phyloP scores from a whole-genome alignment of 1,140 invertebrate genomes.

The Trinorchestia longiramus region DNA sequence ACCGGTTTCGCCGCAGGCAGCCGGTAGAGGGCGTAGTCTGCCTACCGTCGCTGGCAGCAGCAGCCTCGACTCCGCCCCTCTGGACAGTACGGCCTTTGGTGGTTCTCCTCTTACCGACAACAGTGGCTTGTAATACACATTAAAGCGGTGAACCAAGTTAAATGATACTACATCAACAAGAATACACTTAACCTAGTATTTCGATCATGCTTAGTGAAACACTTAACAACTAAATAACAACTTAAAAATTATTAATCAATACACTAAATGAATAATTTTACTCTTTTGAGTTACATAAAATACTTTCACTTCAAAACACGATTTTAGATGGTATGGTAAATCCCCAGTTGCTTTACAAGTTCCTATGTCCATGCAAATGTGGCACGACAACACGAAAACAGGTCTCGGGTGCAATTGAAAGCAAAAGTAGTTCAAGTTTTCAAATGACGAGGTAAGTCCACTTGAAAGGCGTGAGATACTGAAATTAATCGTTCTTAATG shows the following conservation, averaged over 20 bases:
- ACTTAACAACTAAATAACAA: too few species aligned
- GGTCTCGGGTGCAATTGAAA: neutral
- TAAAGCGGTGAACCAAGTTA: neutral
- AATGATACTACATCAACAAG: neutral
- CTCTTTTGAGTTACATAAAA: neutral
- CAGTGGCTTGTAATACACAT: neutral
- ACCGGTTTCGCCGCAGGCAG: neutral
- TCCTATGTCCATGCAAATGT: too few species aligned
- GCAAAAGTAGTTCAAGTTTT: neutral
- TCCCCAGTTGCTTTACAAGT: neutral
- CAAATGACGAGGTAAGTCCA: neutral
- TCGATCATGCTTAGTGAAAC: neutral
- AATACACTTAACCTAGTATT: neutral
- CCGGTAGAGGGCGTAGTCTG: constrained; percentile 12
- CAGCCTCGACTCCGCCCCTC: neutral
- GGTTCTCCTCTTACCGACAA: neutral
- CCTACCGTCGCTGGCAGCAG: neutral
- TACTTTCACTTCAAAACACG: neutral
- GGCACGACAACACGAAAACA: neutral
- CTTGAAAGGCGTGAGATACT: neutral
- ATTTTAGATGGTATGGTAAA: neutral
- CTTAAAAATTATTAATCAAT: too few species aligned
- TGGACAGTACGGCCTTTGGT: neutral
- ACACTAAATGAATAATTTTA: too few species aligned
- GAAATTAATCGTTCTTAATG: neutral